These are phyloP conservation scores for Aporrectodea caliginosa DNA, from an alignment of 1,140 invertebrate genomes.

Conservation along the genomic window DNA sequence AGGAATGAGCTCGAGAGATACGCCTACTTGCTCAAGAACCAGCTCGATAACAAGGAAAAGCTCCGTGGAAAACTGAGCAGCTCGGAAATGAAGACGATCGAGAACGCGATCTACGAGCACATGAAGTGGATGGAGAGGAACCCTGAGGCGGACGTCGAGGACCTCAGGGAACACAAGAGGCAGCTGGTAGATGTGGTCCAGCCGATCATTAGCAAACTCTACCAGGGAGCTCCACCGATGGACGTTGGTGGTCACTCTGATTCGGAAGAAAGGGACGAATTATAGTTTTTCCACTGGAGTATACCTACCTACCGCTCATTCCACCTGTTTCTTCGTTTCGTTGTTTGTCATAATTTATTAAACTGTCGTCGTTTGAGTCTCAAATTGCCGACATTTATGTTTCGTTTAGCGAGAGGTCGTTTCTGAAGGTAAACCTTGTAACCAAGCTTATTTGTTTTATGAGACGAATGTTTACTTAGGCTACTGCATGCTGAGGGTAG, in stretches of 20 bases:
- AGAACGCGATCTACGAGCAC: constrained; percentile 86
- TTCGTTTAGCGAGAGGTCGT: too few species aligned
- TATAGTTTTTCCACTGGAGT: constrained; percentile 60
- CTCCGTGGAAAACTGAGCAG: constrained; percentile 85
- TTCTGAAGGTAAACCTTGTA: too few species aligned
- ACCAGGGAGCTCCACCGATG: constrained; percentile 70
- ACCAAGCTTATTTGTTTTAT: too few species aligned
- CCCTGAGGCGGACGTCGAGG: constrained; percentile 86
- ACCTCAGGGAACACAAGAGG: constrained; percentile 96
- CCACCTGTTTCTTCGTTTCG: not conserved
- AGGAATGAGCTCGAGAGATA: constrained; percentile 87
- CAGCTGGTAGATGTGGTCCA: constrained; percentile 91
- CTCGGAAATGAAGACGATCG: constrained; percentile 92
- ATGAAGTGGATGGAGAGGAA: constrained; percentile 98
- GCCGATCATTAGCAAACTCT: constrained; percentile 95
- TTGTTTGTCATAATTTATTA: too few species aligned
- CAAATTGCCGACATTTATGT: too few species aligned
- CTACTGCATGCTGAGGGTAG: too few species aligned
- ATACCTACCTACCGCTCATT: not conserved
- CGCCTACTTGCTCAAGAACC: constrained; percentile 96
- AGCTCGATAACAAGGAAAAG: constrained; percentile 95
- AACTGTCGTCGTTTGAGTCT: too few species aligned
- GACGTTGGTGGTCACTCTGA: constrained; percentile 68
- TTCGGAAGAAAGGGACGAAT: constrained; percentile 75
- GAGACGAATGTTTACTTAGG: too few species aligned